phyloP scores from a whole-genome alignment of 2,113 vertebrate species.

The Uropsilus gracilis region DNA sequence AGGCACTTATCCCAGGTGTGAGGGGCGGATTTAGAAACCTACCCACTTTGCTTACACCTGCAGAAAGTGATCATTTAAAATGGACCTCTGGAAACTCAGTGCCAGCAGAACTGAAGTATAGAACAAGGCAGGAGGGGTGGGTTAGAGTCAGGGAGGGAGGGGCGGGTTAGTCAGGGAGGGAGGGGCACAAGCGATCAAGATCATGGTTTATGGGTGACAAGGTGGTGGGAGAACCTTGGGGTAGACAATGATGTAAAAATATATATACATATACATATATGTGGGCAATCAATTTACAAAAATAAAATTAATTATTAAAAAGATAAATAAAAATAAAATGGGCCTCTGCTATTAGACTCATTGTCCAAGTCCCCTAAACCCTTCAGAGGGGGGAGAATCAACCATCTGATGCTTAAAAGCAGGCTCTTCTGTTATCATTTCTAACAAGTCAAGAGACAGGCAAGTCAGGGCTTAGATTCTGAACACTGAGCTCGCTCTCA shows the following conservation, averaged over 20 bases:
- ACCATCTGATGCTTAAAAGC: neutral
- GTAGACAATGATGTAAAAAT: too few relatives aligned
- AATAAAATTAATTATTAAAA: too few relatives aligned
- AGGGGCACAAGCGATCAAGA: too few relatives aligned
- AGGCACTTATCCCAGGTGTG: neutral
- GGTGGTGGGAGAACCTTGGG: too few relatives aligned
- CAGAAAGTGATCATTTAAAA: neutral
- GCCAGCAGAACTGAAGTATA: too few relatives aligned
- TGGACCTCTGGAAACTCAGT: neutral
- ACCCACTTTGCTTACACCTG: neutral
- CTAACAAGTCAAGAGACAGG: neutral
- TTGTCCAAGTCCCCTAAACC: slow-evolving; percentile 2
- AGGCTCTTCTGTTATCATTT: neutral
- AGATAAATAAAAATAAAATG: neutral
- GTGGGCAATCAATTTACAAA: too few relatives aligned
- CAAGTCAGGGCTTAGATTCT: neutral
- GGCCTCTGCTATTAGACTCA: neutral
- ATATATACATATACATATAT: too few relatives aligned
- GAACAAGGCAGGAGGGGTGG: too few relatives aligned
- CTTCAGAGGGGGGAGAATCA: neutral
- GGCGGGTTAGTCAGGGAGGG: too few relatives aligned
- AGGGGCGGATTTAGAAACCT: neutral
- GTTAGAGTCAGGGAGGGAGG: too few relatives aligned
- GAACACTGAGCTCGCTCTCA: neutral
- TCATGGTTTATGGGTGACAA: too few relatives aligned